phyloP scores from a whole-genome alignment of 2,888 invertebrate genomes.

The Xestia sexstrigata region DNA sequence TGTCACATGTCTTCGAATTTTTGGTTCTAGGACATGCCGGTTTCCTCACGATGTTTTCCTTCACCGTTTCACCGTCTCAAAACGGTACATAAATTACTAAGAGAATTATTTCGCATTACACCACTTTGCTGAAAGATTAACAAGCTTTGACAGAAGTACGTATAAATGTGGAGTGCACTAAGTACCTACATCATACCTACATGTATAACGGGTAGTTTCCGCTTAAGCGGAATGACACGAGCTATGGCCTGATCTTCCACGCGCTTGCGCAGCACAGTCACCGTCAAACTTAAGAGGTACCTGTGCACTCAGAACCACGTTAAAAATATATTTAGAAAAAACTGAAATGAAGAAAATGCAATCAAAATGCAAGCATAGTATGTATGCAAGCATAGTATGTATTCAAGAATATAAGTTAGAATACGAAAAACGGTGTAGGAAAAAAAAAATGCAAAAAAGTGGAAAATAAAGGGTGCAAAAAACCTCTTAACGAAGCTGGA shows the following conservation, averaged over 20 bases:
- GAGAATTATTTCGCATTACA: background rate
- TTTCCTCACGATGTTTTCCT: too few species aligned
- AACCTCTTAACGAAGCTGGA: too few species aligned
- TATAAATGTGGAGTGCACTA: background rate
- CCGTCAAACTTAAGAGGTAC: conserved; percentile 68
- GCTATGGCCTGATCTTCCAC: conserved; percentile 58
- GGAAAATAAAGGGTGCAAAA: too few species aligned
- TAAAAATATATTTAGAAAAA: background rate
- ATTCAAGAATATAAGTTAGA: too few species aligned
- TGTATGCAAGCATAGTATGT: too few species aligned
- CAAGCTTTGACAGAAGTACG: background rate
- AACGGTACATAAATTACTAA: background rate
- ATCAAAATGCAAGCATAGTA: too few species aligned
- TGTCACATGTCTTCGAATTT: too few species aligned
- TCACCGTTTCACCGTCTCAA: too few species aligned
- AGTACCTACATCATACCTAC: conserved; percentile 57
- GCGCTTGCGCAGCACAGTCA: conserved; percentile 64
- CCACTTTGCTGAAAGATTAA: too few species aligned
- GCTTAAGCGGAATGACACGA: conserved; percentile 61
- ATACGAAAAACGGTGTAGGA: too few species aligned
- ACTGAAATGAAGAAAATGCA: background rate
- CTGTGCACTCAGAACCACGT: conserved; percentile 54
- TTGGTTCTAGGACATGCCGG: too few species aligned
- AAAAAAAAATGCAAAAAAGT: too few species aligned
- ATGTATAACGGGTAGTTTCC: conserved; percentile 73